Conservation (phyloP, 2,113 vertebrate species). For the Chlorodrepanis virens region DNA sequence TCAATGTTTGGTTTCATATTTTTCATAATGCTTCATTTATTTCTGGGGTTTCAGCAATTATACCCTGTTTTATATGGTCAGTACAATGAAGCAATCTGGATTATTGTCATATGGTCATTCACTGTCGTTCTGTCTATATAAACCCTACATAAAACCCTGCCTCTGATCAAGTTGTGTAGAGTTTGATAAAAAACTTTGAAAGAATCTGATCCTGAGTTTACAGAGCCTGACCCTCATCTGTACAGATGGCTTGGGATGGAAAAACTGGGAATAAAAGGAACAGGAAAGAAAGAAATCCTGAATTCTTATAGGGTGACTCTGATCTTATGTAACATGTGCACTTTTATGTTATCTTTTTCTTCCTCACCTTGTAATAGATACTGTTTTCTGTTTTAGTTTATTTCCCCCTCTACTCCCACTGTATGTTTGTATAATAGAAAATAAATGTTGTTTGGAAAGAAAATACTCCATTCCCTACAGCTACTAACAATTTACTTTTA, state of each 20-base stretch:
- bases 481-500: constrained; percentile 30
- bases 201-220: not conserved
- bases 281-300: not conserved
- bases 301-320: not conserved
- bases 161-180: not conserved
- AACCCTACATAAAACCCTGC: not conserved
- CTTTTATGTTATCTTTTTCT: not conserved
- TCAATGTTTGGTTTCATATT: not conserved
- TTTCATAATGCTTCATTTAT: not conserved
- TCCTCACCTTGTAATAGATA: not conserved
- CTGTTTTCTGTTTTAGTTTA: not conserved
- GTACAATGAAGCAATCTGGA: not conserved
- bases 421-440: constrained; percentile 6
- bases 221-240: not conserved
- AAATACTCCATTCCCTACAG: not conserved
- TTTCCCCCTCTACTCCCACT: not conserved
- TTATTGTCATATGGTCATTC: not conserved
- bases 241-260: not conserved
- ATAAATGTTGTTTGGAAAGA: constrained; percentile 16
- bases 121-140: not conserved
- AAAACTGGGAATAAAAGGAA: not conserved
- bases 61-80: not conserved
- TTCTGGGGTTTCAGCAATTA: not conserved
- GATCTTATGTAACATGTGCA: not conserved
- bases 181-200: not conserved